phyloP scores from a whole-genome alignment of 2,113 vertebrate species.

The Microcebus jonahi region DNA sequence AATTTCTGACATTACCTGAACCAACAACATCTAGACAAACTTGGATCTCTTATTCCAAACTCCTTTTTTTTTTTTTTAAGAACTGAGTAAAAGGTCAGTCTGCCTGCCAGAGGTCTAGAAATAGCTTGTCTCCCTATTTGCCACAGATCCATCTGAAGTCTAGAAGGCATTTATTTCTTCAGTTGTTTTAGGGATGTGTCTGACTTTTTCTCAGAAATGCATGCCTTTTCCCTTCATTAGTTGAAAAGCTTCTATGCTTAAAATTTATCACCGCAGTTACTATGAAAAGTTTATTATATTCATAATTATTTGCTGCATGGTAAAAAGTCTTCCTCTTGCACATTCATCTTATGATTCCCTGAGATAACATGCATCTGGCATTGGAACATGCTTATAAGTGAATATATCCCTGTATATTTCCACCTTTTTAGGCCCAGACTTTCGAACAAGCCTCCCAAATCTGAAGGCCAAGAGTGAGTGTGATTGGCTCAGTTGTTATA shows the following conservation, averaged over 20 bases:
- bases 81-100: conserved; percentile 77
- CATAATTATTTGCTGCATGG: neutral
- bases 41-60: conserved; percentile 67
- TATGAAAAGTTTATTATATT: conserved; percentile 15
- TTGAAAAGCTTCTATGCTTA: conserved; percentile 46
- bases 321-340: neutral
- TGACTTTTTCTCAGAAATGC: conserved; percentile 78
- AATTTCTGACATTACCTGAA: conserved; percentile 78
- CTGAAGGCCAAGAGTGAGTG: neutral
- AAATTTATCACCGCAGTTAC: neutral
- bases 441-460: conserved; percentile 16
- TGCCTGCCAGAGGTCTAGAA: conserved; percentile 83
- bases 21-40: conserved; percentile 80
- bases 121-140: conserved; percentile 82
- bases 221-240: conserved; percentile 53
- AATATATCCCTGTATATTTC: neutral
- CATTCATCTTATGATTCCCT: neutral
- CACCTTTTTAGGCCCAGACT: neutral
- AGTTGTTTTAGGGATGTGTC: conserved; percentile 75
- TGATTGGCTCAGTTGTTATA: neutral
- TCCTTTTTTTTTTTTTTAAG: conserved; percentile 72
- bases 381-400: neutral
- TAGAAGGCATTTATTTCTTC: conserved; percentile 79
- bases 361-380: neutral
- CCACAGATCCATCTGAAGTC: conserved; percentile 76